Base-by-base conservation (phyloP, 2,113 vertebrate species). In the Alosa alosa region DNA sequence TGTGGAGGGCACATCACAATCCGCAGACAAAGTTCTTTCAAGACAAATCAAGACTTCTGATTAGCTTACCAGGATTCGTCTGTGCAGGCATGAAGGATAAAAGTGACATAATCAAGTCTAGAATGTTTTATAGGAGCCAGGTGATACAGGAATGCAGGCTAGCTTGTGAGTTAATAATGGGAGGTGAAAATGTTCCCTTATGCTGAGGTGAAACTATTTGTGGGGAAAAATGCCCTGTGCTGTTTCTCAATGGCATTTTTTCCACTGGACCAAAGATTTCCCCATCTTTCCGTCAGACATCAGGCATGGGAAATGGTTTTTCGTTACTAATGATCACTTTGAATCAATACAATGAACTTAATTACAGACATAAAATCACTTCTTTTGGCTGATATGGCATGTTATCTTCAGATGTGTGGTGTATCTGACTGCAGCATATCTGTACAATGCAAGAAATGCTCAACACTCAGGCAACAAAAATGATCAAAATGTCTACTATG, bases 51-150 rank as follows among this genome's bases (percentile, higher is more conserved):
- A 78, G 72, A 78, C 31, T 39, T 78, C 15, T 78, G 72, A 78
- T 39, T 41, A 78, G 72, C 72, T 78, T 39, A 41, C 72, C 72
- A 78, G 72, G 36, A 39, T 36, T 78, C 31, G 72, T 78, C 72
- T 78, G 72, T 1, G 72, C 72, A 17, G 72, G 15, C 72, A 39
- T 31, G 4, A 78, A 36, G 10, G 72, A 78, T 78, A 39, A 78
- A 78, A 78, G 72, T 78, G 72, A 78, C 72, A 78, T 78, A 78
- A 78, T 78, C 72, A 78, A 78, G 72, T 39, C 31, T 31, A 78
- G 72, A 78, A 78, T 78, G 72, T 78, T 75, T 75, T 78, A 78
- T 78, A 36, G 72, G 31, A 78, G 72, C 72, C 72, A 78, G 72
- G 72, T 78, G 72, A 78, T 78, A 31, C 72, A 78, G 72, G 72